These are phyloP conservation scores for Oxygymnocypris stewartii DNA, from an alignment of 2,113 vertebrate genomes.

Conservation along the genomic window DNA sequence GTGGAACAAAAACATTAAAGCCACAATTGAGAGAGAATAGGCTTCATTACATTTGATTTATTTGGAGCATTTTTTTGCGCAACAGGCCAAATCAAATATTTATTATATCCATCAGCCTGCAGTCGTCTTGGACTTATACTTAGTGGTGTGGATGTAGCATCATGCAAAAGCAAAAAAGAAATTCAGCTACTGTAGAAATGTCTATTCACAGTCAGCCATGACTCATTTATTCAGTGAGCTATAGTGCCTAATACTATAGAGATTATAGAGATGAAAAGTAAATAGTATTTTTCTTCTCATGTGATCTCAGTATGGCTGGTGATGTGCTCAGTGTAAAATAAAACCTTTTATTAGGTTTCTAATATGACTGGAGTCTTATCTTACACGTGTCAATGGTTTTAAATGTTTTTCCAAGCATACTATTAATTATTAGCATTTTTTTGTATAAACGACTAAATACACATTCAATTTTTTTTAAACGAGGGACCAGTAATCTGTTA, in stretches of 20 bases:
- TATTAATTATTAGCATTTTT: not conserved
- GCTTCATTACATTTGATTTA: not conserved
- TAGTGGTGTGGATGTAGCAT: not conserved
- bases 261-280: not conserved
- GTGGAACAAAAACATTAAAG: conserved; percentile 12
- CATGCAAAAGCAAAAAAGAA: not conserved
- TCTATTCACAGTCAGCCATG: not conserved
- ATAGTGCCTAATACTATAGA: not conserved
- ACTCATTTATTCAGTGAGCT: not conserved
- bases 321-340: not conserved
- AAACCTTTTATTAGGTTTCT: not conserved
- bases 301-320: not conserved
- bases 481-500: not conserved
- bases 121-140: not conserved
- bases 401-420: not conserved
- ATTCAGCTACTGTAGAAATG: not conserved
- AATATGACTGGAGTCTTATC: not conserved
- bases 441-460: not conserved
- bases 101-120: not conserved
- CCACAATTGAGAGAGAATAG: not conserved
- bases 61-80: not conserved
- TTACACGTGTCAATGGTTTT: no score
- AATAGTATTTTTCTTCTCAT: not conserved
- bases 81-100: conserved; percentile 16
- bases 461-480: not conserved